These are phyloP conservation scores for Dicranocentrus wangi DNA, from an alignment of 2,888 invertebrate species.

Conservation along the genomic window DNA sequence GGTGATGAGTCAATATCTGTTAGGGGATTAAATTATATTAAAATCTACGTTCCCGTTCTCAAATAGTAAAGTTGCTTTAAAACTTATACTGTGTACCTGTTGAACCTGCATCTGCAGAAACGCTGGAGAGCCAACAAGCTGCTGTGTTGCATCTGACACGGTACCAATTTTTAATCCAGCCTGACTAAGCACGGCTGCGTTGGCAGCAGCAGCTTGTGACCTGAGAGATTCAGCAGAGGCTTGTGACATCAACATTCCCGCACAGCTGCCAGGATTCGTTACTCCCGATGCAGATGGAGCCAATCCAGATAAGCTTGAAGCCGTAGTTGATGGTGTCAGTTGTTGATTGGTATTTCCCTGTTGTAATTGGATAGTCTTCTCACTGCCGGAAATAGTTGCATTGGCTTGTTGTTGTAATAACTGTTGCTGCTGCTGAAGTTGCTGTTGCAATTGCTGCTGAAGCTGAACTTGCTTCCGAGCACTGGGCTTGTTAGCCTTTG, in stretches of 20 bases:
- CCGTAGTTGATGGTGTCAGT: conserved; percentile 12
- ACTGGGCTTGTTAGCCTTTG: conserved; percentile 77
- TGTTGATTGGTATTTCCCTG: conserved; percentile 72
- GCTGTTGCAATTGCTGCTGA: conserved; percentile 75
- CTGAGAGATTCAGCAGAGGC: conserved; percentile 56
- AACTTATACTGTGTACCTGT: conserved; percentile 66
- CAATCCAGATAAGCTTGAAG: conserved; percentile 7
- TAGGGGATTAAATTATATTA: neutral
- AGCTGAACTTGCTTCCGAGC: conserved; percentile 75
- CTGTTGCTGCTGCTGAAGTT: conserved; percentile 76
- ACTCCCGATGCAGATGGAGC: neutral
- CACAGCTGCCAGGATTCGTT: conserved; percentile 34
- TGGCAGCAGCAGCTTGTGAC: conserved; percentile 54
- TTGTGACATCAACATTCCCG: conserved; percentile 48
- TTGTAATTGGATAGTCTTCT: conserved; percentile 73
- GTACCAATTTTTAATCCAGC: conserved; percentile 52
- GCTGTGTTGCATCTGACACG: conserved; percentile 38
- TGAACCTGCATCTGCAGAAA: conserved; percentile 72
- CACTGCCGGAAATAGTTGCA: neutral
- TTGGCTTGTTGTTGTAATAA: conserved; percentile 76
- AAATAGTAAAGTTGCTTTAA: too few species aligned
- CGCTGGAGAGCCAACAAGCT: conserved; percentile 53
- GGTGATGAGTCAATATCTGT: conserved; percentile 71
- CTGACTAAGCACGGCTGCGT: conserved; percentile 53
- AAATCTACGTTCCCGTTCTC: too few species aligned